phyloP scores from a whole-genome alignment of 2,797 vertebrate species.

The Gorsachius magnificus region DNA sequence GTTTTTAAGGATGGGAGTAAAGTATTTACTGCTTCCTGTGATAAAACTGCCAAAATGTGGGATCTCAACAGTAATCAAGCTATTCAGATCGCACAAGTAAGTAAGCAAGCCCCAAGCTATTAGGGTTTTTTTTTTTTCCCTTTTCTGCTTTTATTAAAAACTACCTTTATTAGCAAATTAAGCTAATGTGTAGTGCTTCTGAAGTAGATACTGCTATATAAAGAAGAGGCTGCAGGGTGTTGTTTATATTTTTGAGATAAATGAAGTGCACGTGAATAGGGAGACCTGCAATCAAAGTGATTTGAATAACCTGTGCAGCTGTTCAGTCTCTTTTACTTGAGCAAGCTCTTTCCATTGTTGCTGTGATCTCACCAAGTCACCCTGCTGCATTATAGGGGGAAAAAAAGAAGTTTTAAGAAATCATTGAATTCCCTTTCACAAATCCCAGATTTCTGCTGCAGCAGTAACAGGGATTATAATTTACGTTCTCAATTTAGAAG shows the following conservation, averaged over 20 bases:
- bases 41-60: conserved; percentile 99
- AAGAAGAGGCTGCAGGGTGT: background rate
- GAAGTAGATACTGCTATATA: background rate
- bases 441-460: background rate
- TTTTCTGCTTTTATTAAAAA: background rate
- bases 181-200: background rate
- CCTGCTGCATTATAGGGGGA: background rate
- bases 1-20: conserved; percentile 93
- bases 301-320: background rate
- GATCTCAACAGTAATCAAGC: conserved; percentile 98
- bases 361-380: background rate
- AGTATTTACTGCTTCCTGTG: conserved; percentile 97
- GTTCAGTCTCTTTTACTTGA: background rate
- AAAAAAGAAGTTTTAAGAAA: background rate
- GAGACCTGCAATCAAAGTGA: background rate
- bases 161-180: background rate
- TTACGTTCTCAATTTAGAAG: background rate
- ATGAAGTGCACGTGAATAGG: background rate
- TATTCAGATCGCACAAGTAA: conserved; percentile 98
- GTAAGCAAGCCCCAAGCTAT: conserved; percentile 52
- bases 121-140: background rate
- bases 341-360: background rate
- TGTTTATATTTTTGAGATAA: background rate
- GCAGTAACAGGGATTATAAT: background rate
- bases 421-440: background rate